Evolutionary conservation across 1,140 invertebrate genomes (phyloP).

Genomic region (Adoxophyes honmai): DNA sequence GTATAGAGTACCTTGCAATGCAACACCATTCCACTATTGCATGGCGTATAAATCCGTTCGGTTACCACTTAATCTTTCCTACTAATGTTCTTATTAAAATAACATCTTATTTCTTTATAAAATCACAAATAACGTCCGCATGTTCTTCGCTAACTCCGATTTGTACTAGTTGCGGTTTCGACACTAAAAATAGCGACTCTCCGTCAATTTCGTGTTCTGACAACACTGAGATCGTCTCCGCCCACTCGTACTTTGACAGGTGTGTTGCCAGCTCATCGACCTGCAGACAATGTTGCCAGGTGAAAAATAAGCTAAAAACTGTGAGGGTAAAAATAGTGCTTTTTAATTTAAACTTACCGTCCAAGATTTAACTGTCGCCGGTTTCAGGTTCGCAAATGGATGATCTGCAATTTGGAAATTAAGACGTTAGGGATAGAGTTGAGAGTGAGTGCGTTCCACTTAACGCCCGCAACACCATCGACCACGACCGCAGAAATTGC

Average conservation of each 20-base stretch:
- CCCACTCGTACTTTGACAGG: slow-evolving; percentile 46
- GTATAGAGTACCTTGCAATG: too few species aligned
- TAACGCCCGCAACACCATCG: too few species aligned
- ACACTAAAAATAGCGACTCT: slow-evolving; percentile 55
- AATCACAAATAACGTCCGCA: slow-evolving; percentile 52
- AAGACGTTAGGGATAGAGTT: not conserved
- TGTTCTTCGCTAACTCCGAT: slow-evolving; percentile 58
- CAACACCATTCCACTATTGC: too few species aligned
- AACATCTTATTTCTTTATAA: slow-evolving; percentile 34
- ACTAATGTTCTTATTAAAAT: too few species aligned
- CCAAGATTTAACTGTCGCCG: slow-evolving; percentile 46
- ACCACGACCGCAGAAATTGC: too few species aligned
- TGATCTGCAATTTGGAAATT: slow-evolving; percentile 42
- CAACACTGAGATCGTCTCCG: slow-evolving; percentile 45
- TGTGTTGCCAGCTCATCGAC: slow-evolving; percentile 44
- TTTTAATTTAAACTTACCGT: too few species aligned
- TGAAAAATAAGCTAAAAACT: not conserved
- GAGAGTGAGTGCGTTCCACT: too few species aligned
- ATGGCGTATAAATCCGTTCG: too few species aligned
- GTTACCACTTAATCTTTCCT: too few species aligned
- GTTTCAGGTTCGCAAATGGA: slow-evolving; percentile 40
- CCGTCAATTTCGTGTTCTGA: slow-evolving; percentile 66
- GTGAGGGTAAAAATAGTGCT: not conserved
- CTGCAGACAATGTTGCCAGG: slow-evolving; percentile 28
- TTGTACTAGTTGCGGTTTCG: slow-evolving; percentile 44